These are phyloP conservation scores for Coturnix japonica DNA, from an alignment of 2,113 vertebrate species.

Conservation along the genomic window DNA sequence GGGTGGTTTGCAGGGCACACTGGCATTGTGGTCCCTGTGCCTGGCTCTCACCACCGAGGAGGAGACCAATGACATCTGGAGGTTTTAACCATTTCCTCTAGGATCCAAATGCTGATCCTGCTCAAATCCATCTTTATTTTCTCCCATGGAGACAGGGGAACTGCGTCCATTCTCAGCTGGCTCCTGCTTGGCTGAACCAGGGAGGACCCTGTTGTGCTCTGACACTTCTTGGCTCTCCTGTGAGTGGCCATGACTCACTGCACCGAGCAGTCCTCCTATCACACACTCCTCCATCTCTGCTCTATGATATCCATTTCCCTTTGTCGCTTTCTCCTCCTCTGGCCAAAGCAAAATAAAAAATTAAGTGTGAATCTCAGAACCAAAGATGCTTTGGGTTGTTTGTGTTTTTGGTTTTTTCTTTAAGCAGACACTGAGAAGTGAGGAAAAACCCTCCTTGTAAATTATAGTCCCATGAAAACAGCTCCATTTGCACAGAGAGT, in stretches of 20 bases:
- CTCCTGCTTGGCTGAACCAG: neutral
- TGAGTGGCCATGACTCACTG: neutral
- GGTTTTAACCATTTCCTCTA: neutral
- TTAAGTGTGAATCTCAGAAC: conserved; percentile 64
- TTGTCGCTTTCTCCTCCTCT: neutral
- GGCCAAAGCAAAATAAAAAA: conserved; percentile 65
- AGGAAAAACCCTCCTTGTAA: neutral
- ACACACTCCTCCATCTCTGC: conserved; percentile 45
- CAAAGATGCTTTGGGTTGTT: neutral
- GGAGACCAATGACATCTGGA: neutral
- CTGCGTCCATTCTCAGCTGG: neutral
- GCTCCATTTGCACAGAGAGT: neutral
- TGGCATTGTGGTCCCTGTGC: neutral
- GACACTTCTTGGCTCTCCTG: conserved; percentile 9
- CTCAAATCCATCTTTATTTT: neutral
- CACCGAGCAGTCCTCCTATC: conserved; percentile 28
- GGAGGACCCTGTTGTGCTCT: neutral
- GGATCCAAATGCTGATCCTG: neutral
- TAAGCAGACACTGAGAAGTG: neutral
- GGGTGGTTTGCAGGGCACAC: neutral
- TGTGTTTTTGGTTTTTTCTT: neutral
- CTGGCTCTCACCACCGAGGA: neutral
- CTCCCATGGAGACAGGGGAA: fast-evolving
- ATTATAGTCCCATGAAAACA: neutral
- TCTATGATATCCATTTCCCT: conserved; percentile 41